A percentile compares a stretch with the other conserved stretches of the same genome.
These are phyloP conservation scores for Sebastes nivosus DNA, from an alignment of 2,797 vertebrate genomes.

Conservation along the genomic window DNA sequence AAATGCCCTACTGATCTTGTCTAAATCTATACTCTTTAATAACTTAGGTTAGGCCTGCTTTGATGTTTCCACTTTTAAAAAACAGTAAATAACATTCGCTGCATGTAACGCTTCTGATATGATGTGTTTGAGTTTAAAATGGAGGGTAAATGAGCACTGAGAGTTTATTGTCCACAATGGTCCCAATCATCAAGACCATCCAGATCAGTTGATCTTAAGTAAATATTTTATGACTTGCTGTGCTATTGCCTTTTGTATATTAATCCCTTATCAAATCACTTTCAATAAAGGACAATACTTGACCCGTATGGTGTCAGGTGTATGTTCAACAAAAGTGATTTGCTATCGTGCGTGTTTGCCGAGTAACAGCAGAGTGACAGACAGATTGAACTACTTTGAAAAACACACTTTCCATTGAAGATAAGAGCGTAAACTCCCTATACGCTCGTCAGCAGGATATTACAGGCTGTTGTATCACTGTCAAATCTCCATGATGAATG, in stretches of 20 bases:
- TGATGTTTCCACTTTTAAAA: background rate
- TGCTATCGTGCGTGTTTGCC: conserved; percentile 42
- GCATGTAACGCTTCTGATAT: background rate
- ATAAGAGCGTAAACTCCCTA: conserved; percentile 45
- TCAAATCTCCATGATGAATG: conserved; percentile 60
- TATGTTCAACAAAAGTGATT: conserved; percentile 29
- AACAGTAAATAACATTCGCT: background rate
- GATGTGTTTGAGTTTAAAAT: background rate
- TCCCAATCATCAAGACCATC: background rate
- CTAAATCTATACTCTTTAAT: background rate
- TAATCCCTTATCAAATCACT: conserved; percentile 52
- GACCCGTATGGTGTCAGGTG: conserved; percentile 19
- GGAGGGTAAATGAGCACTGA: background rate
- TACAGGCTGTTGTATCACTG: conserved; percentile 55
- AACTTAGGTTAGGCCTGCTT: background rate
- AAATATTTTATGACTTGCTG: conserved; percentile 44
- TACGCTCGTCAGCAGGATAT: conserved; percentile 55
- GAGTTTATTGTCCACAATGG: background rate
- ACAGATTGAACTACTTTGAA: conserved; percentile 47
- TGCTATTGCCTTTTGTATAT: conserved; percentile 11
- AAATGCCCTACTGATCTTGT: background rate
- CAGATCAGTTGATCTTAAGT: conserved; percentile 22
- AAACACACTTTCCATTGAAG: conserved; percentile 57
- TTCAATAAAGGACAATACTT: conserved; percentile 47
- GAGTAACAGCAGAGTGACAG: conserved; percentile 36